Evolutionary conservation across 2,113 vertebrate genomes (phyloP), one percentile per base, ranked within the genome.

Genomic region (Sylvicapra grimmia): DNA sequence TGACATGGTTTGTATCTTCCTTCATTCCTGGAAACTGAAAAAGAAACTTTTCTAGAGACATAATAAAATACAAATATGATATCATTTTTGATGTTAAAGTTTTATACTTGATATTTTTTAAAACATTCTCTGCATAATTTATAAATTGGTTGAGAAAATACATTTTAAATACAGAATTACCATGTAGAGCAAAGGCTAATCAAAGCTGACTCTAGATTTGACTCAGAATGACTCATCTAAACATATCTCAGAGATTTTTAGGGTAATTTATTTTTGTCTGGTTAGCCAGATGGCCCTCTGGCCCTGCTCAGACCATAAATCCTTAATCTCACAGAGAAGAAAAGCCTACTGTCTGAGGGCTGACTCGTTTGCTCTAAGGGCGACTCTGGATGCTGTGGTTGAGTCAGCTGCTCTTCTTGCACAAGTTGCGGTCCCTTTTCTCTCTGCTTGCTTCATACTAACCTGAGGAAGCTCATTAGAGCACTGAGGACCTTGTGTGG

Each of bases 1-100:
- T 84, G 53, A 92, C 19, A 53, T 58, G 72, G 72, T 86, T 9
- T 58, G 40, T 54, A n/a, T 84, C 83, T 59, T 93, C 77, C n/a
- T 92, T 92, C 61, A 93, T 63, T 93, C 91, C 44, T 84, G 21
- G 59, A 89, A 93, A 21, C 29, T 89, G 27, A 36, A 63, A 89
- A 93, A 75, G 27, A 80, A 96, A 83, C 31, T 56, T 90, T 90
- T 51, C 23, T 49, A 91, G 21, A 80, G 79, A 59, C 1, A 25
- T 1, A 63, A 79, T 95, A 90, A 92, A 91, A 94, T 86, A 80
- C 53, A 96, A 93, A 84, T 47, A n/a, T 15, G 25, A 36, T 27
- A 29, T n/a, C 1, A 54, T 19, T 75, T 94, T 72, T 87, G 56
- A 96, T 79, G 16, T 72, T 58, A 54, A 90, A 72, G 63, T 47